These are phyloP conservation scores for Rhamphomyia laevipes DNA, from an alignment of 2,888 invertebrate genomes.

Conservation along the genomic window DNA sequence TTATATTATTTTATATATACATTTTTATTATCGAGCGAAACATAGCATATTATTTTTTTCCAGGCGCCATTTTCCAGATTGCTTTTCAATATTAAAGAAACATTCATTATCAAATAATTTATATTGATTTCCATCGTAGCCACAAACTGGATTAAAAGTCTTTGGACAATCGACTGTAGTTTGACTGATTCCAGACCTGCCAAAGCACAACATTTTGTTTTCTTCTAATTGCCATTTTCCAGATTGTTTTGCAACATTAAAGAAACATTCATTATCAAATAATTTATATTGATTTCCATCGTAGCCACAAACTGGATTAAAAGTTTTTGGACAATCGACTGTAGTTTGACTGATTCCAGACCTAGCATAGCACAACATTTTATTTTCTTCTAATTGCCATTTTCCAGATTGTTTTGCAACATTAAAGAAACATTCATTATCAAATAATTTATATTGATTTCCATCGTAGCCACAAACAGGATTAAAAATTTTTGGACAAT, in stretches of 20 bases:
- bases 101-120: slow-evolving; percentile 9
- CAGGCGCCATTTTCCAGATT: background rate
- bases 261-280: slow-evolving; percentile 7
- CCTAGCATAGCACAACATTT: background rate
- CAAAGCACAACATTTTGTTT: background rate
- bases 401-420: too few relatives aligned
- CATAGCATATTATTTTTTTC: background rate
- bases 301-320: slow-evolving; percentile 5
- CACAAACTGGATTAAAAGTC: slow-evolving; percentile 5
- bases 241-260: background rate
- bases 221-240: background rate
- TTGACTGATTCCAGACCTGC: background rate
- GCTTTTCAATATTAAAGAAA: background rate
- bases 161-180: background rate
- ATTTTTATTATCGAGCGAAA: too few relatives aligned
- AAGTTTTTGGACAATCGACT: background rate
- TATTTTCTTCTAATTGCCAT: too few relatives aligned
- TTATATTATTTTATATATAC: too few relatives aligned
- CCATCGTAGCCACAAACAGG: background rate
- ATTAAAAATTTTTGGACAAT: background rate
- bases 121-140: background rate
- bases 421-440: background rate
- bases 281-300: slow-evolving; percentile 2
- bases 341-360: background rate
- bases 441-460: background rate